Evolutionary conservation across 2,888 invertebrate species (phyloP), one percentile per base, ranked within the genome.

Genomic region (Hedya salicella): DNA sequence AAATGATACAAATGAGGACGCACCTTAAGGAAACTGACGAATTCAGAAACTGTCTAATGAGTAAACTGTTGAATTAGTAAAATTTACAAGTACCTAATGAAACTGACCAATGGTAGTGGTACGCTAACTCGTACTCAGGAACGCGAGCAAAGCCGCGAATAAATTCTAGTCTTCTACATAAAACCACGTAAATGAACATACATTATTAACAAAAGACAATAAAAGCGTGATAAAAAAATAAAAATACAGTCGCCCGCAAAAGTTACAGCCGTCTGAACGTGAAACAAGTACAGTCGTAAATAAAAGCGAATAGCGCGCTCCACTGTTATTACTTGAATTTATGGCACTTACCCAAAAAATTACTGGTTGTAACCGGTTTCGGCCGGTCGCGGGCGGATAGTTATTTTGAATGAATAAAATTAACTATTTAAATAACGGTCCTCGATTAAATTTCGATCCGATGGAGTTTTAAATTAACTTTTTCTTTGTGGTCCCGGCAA

Each of bases 221-320:
- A 87, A 87, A 87, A 83, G 80, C 79, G 42, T 76, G 76, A 73
- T 78, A 78, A 80, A 81, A 81, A 86, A 82, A 83, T 76, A 81
- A 84, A 84, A 86, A 85, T 87, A 87, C 87, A 87, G 84, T 84
- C 88, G 83, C 78, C 81, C 81, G 83, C 85, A 86, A 86, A 89
- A 89, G 84, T 88, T 87, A 86, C 85, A 85, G 84, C 83, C 79
- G 76, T 71, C 87, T 87, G 89, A 84, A 87, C 87, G 85, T 88
- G 88, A 89, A 88, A 87, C 88, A 87, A 91, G 91, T 90, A 87
- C 83, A 85, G 87, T 88, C 89, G 85, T 91, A 91, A 91, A 91
- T 89, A 91, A 89, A 89, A 87, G 79, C 78, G 86, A 88, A 89
- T 87, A 89, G 89, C 89, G 89, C 89, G 82, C 86, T 81, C 82